Conservation (phyloP, 2,113 vertebrate genomes). For the Nothoprocta pentlandii region DNA sequence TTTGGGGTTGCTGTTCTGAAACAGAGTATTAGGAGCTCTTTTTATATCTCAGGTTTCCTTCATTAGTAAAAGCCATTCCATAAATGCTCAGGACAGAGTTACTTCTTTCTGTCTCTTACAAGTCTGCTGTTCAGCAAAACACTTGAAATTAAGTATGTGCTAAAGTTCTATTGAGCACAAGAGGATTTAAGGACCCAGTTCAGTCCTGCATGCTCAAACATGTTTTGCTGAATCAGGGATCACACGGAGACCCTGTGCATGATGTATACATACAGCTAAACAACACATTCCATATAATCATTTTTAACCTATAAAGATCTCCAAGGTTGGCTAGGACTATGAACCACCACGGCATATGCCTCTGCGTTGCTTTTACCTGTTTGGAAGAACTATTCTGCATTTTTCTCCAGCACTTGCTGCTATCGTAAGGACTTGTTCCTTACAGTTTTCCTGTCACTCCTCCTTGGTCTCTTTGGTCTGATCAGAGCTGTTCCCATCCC, state of each 20-base stretch:
- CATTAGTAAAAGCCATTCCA: not conserved
- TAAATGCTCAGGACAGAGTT: not conserved
- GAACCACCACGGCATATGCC: not conserved
- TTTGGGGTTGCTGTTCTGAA: not conserved
- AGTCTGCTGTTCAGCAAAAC: not conserved
- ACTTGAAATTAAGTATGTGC: not conserved
- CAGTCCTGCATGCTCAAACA: not conserved
- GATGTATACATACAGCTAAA: not conserved
- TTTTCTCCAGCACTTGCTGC: not conserved
- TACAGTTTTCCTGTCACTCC: constrained; percentile 1
- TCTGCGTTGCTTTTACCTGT: not conserved
- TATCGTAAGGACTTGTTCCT: not conserved
- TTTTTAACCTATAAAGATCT: not conserved
- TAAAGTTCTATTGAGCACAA: not conserved
- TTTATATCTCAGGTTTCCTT: not conserved
- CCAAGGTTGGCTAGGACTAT: not conserved
- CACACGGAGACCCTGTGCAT: not conserved
- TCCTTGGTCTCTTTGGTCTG: constrained; percentile 21
- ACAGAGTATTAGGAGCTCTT: not conserved
- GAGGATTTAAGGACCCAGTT: not conserved
- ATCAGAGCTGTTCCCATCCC: constrained; percentile 23
- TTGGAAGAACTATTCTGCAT: not conserved
- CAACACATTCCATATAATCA: not conserved
- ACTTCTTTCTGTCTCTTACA: rapidly evolving
- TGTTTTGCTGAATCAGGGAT: not conserved